Evolutionary conservation across 2,888 invertebrate genomes (phyloP).

Genomic region (Bibio marci): DNA sequence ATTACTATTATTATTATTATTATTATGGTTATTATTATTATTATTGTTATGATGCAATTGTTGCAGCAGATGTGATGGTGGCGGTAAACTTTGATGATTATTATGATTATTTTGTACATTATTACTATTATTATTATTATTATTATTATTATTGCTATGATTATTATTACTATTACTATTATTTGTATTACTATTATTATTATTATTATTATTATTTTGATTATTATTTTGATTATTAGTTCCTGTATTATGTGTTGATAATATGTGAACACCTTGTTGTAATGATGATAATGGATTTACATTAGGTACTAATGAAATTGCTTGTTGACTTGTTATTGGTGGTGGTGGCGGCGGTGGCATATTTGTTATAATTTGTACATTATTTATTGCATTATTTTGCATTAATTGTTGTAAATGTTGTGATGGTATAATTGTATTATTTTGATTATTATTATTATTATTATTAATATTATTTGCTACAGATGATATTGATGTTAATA

Average conservation of each 20-base stretch:
- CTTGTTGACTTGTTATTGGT: slow-evolving; percentile 17
- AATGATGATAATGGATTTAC: slow-evolving; percentile 11
- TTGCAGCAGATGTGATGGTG: slow-evolving; percentile 8
- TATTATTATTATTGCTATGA: slow-evolving; percentile 10
- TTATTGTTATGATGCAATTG: slow-evolving; percentile 4
- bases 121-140: slow-evolving; percentile 4
- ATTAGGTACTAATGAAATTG: slow-evolving; percentile 6
- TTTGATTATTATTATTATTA: background rate
- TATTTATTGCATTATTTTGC: slow-evolving; percentile 3
- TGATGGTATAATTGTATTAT: background rate
- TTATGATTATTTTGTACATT: slow-evolving; percentile 3
- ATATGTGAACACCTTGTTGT: slow-evolving; percentile 11
- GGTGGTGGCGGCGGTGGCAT: slow-evolving; percentile 22
- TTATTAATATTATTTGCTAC: background rate
- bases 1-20: slow-evolving; percentile 10
- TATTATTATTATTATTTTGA: slow-evolving; percentile 11
- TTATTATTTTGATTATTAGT: slow-evolving; percentile 15
- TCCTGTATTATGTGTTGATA: slow-evolving; percentile 21
- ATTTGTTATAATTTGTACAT: slow-evolving; percentile 18
- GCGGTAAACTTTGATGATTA: slow-evolving; percentile 7
- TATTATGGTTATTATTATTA: slow-evolving; percentile 13
- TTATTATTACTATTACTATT: slow-evolving; percentile 11
- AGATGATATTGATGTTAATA: background rate
- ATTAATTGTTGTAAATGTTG: slow-evolving; percentile 11
- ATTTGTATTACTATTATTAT: slow-evolving; percentile 9